phyloP scores from a whole-genome alignment of 2,113 vertebrate genomes.

The Neopipo cinnamomea region DNA sequence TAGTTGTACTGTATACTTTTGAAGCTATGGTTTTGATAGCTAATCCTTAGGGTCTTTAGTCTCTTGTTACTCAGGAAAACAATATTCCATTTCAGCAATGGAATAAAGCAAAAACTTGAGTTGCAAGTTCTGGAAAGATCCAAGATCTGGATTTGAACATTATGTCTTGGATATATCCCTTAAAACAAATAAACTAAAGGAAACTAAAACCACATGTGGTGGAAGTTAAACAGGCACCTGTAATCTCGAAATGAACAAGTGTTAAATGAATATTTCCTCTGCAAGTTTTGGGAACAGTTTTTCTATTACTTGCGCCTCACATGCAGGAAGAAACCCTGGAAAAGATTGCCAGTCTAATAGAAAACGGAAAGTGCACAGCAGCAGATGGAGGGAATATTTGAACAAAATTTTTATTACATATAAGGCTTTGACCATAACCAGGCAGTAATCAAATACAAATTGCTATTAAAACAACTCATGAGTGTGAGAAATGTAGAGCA shows the following conservation, averaged over 20 bases:
- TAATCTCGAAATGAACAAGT: background rate
- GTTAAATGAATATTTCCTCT: background rate
- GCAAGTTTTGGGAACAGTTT: background rate
- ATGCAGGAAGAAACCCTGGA: background rate
- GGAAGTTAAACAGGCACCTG: background rate
- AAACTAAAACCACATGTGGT: background rate
- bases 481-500: background rate
- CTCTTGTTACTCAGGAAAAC: background rate
- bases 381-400: background rate
- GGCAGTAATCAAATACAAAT: background rate
- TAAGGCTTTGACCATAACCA: background rate
- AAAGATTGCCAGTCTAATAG: background rate
- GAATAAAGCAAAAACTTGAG: background rate
- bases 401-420: background rate
- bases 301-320: background rate
- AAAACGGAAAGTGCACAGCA: background rate
- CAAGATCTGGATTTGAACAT: background rate
- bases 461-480: background rate
- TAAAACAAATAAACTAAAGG: slow-evolving; percentile 11
- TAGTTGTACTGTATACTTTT: background rate
- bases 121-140: background rate
- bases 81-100: background rate
- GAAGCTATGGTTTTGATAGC: background rate
- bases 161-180: background rate
- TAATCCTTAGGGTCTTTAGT: background rate